A percentile compares a stretch with the other conserved stretches of the same genome.
These are phyloP conservation scores for Drosophila algonquin DNA, from an alignment of 2,888 invertebrate genomes.

Conservation along the genomic window DNA sequence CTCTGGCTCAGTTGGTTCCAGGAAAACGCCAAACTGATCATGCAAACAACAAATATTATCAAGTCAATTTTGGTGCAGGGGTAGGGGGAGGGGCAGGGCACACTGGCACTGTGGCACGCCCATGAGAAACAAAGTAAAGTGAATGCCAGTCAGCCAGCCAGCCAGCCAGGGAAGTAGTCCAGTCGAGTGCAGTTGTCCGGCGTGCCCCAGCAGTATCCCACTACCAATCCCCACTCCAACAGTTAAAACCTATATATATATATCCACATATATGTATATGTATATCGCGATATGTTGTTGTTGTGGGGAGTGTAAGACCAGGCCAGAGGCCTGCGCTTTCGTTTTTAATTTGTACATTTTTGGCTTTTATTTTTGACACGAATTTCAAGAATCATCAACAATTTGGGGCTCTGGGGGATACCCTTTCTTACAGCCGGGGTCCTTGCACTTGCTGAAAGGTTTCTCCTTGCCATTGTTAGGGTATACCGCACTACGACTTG, in stretches of 20 bases:
- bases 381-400: conserved; percentile 60
- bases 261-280: not conserved
- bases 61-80: conserved; percentile 30
- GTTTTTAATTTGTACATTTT: conserved; percentile 35
- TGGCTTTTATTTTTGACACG: conserved; percentile 65
- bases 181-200: not conserved
- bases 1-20: conserved; percentile 51
- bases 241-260: conserved; percentile 44
- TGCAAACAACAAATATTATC: conserved; percentile 49
- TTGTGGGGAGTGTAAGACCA: conserved; percentile 48
- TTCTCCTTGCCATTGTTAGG: not conserved
- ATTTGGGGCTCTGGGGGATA: conserved; percentile 7
- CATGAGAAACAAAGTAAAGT: conserved; percentile 37
- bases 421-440: not conserved
- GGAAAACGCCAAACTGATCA: conserved; percentile 61
- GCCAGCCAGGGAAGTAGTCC: conserved; percentile 30
- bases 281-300: conserved; percentile 5
- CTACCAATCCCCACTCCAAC: conserved; percentile 32
- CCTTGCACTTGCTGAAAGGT: not conserved
- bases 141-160: conserved; percentile 42
- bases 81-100: conserved; percentile 21
- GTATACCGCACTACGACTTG: conserved; percentile 12
- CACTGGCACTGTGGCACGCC: conserved; percentile 59
- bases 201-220: not conserved
- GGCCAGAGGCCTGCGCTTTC: conserved; percentile 37